Evolutionary conservation across 2,113 vertebrate genomes (phyloP).

Genomic region (Elephas maximus): DNA sequence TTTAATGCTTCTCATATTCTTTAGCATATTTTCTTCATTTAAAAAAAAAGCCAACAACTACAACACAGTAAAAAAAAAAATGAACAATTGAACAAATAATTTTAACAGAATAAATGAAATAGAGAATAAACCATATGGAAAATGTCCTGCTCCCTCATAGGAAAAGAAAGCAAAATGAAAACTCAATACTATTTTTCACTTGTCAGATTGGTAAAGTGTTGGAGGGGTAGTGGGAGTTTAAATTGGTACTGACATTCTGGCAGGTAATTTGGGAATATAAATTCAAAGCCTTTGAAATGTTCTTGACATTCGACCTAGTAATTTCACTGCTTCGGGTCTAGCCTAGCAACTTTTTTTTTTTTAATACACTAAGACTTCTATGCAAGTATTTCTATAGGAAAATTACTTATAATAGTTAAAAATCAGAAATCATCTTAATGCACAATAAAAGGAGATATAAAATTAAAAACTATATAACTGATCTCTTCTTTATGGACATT

Average conservation of each 20-base stretch:
- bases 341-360: constrained; percentile 8
- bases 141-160: not conserved
- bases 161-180: constrained; percentile 54
- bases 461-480: constrained; percentile 46
- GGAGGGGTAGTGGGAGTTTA: not conserved
- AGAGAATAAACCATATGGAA: constrained; percentile 37
- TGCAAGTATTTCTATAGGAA: not conserved
- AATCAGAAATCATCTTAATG: constrained; percentile 48
- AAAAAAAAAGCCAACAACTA: not conserved
- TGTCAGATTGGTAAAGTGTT: not conserved
- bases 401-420: constrained; percentile 28
- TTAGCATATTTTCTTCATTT: constrained; percentile 51
- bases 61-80: constrained; percentile 29
- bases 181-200: constrained; percentile 44
- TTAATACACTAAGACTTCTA: not conserved
- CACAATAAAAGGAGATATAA: constrained; percentile 33
- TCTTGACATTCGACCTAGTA: constrained; percentile 38
- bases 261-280: constrained; percentile 46
- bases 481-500: constrained; percentile 11
- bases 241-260: not conserved
- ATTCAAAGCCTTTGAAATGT: constrained; percentile 40
- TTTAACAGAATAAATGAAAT: constrained; percentile 61
- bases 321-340: constrained; percentile 32
- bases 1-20: not conserved
- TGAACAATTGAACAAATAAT: constrained; percentile 56